Evolutionary conservation across 2,113 vertebrate genomes (phyloP).

Genomic region (Sakesphorus luctuosus): DNA sequence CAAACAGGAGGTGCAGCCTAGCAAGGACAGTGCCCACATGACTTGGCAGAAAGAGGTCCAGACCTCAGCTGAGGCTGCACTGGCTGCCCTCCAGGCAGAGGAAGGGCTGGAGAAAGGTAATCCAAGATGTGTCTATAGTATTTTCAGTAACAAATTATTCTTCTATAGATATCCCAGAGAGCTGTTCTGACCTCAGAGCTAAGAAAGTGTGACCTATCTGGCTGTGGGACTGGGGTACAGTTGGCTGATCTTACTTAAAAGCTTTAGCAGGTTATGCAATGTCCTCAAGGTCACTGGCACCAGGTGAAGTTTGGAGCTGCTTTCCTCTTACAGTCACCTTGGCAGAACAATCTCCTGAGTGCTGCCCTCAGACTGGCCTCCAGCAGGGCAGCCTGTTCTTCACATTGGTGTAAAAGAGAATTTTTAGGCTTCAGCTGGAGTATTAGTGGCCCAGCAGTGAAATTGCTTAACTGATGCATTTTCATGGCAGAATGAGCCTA

Average conservation of each 20-base stretch:
- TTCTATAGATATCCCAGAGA: not conserved
- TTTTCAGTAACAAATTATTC: not conserved
- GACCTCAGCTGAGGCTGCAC: not conserved
- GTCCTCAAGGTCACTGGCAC: not conserved
- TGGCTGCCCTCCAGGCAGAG: not conserved
- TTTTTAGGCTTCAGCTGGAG: not conserved
- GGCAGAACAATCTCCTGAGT: not conserved
- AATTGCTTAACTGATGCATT: not conserved
- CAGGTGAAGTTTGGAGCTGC: not conserved
- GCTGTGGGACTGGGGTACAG: not conserved
- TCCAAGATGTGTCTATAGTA: not conserved
- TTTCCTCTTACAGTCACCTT: not conserved
- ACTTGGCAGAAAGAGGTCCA: not conserved
- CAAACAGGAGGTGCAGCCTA: not conserved
- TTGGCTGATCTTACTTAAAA: not conserved
- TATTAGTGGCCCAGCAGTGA: not conserved
- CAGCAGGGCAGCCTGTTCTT: not conserved
- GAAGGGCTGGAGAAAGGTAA: not conserved
- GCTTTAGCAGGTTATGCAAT: not conserved
- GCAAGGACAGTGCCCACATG: not conserved
- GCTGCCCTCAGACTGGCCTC: not conserved
- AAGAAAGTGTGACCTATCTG: not conserved
- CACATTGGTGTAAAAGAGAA: rapidly evolving
- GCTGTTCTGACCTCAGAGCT: not conserved
- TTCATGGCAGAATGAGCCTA: not conserved